phyloP scores from a whole-genome alignment of 2,797 vertebrate species.

The Harpagifer antarcticus region DNA sequence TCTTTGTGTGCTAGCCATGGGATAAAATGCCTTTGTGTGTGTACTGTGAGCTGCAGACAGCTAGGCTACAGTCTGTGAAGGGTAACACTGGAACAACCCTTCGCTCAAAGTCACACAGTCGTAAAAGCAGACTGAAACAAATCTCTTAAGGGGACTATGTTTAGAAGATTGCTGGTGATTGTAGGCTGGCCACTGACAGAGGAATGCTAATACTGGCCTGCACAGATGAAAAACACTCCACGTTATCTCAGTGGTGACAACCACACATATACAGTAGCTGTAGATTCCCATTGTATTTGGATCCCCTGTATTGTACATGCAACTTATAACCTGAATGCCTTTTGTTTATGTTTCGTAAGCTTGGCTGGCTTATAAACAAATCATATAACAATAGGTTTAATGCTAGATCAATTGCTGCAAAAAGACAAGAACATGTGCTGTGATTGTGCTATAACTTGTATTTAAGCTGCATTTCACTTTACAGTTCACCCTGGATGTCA shows the following conservation, averaged over 20 bases:
- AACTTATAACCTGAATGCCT: slow-evolving; percentile 15
- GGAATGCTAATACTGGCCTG: slow-evolving; percentile 52
- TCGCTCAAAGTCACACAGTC: slow-evolving; percentile 60
- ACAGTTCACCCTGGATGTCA: slow-evolving; percentile 34
- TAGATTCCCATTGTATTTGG: slow-evolving; percentile 20
- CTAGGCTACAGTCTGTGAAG: slow-evolving; percentile 50
- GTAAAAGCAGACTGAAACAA: slow-evolving; percentile 52
- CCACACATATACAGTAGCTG: slow-evolving; percentile 35
- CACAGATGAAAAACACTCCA: slow-evolving; percentile 22
- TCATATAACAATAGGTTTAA: neutral
- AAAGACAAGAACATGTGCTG: neutral
- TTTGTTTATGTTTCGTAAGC: neutral
- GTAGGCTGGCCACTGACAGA: slow-evolving; percentile 39
- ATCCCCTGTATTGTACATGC: slow-evolving; percentile 17
- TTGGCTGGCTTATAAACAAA: slow-evolving; percentile 25
- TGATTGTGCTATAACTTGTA: slow-evolving; percentile 23
- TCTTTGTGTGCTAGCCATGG: slow-evolving; percentile 58
- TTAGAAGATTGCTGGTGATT: slow-evolving; percentile 48
- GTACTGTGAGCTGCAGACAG: slow-evolving; percentile 68
- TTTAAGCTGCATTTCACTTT: slow-evolving; percentile 32
- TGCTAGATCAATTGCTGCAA: neutral
- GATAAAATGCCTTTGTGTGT: slow-evolving; percentile 69
- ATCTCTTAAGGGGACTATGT: slow-evolving; percentile 37
- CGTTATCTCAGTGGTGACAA: slow-evolving; percentile 29
- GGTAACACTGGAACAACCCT: slow-evolving; percentile 41